Evolutionary conservation across 2,888 invertebrate genomes (phyloP), one percentile per base, ranked within the genome.

Genomic region (Drosophila siamana): DNA sequence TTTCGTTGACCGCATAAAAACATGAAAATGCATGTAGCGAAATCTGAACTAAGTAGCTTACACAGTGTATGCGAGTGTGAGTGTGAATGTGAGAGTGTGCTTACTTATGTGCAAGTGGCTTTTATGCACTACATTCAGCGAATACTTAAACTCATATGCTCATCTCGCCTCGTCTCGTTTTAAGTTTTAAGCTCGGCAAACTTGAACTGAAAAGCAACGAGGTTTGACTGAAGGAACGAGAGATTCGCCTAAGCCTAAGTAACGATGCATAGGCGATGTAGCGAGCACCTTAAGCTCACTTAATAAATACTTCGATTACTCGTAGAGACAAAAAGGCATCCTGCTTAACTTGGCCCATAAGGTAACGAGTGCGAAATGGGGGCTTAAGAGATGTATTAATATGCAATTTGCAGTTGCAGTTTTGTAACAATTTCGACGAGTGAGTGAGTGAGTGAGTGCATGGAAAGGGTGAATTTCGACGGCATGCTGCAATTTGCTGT

Each of bases 11-110:
- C 60, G 66, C 78, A 78, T 70, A 75, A 82, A 80, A 85, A 78
- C 84, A 83, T 78, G 80, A 60, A 80, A 83, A 69, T 77, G 59
- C 70, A 70, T 74, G 74, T 70, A 66, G 54, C 66, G 28, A 66
- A 62, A 61, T 65, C 69, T 74, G 62, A 62, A 55, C 65, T 30
- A 26, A 26, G 11, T 46, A 59, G 16, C 15, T 24, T 24, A 62
- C 44, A 24, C 57, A 50, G 11, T 11, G 11, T 48, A 6, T 26
- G 26, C 6, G 26, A 30, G 13, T 46, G 46, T 66, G 50, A 63
- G 26, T 6, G 26, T 5, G 26, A 30, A 2, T 19, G 19, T 19
- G 24, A 43, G 13, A 41, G 46, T 66, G 50, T 3, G 41, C 56
- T 46, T 59, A 46, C 74, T 28, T 57, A 28, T 61, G 24, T 46